These are phyloP conservation scores for Edolisoma coerulescens DNA, from an alignment of 2,113 vertebrate species.

Conservation along the genomic window DNA sequence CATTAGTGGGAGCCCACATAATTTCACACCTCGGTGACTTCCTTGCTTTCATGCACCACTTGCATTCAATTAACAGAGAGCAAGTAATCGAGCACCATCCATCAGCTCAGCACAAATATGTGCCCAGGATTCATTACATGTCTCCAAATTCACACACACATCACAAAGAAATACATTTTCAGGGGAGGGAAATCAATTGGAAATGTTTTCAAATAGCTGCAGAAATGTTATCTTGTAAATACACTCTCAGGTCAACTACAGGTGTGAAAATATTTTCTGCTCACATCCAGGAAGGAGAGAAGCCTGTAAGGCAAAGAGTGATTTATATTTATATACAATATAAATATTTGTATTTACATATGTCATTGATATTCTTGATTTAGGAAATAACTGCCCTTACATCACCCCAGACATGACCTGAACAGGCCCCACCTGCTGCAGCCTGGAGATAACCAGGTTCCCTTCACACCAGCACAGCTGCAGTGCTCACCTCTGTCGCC, in stretches of 20 bases:
- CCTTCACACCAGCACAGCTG: not conserved
- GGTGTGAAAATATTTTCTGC: not conserved
- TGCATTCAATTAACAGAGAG: slow-evolving; percentile 2
- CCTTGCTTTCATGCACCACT: slow-evolving; percentile 2
- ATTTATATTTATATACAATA: not conserved
- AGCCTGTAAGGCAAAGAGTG: not conserved
- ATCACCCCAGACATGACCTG: not conserved
- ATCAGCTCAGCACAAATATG: not conserved
- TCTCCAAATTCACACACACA: not conserved
- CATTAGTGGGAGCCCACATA: slow-evolving; percentile 6
- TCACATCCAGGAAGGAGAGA: not conserved
- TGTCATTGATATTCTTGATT: not conserved
- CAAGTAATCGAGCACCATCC: not conserved
- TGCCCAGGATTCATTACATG: slow-evolving; percentile 2
- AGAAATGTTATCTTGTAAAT: not conserved
- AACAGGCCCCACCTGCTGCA: not conserved
- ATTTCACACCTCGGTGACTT: slow-evolving; percentile 5
- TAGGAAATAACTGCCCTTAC: not conserved
- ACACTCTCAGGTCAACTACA: not conserved
- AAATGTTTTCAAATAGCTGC: not conserved
- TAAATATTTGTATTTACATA: not conserved
- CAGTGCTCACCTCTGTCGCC: not conserved
- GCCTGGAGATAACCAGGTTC: not conserved
- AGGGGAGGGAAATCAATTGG: not conserved
- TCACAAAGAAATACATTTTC: not conserved